Percentiles rank a stretch among this genome's conserved stretches.
Conservation (phyloP, 2,888 invertebrate species). For the Linnaemya vulpina region DNA sequence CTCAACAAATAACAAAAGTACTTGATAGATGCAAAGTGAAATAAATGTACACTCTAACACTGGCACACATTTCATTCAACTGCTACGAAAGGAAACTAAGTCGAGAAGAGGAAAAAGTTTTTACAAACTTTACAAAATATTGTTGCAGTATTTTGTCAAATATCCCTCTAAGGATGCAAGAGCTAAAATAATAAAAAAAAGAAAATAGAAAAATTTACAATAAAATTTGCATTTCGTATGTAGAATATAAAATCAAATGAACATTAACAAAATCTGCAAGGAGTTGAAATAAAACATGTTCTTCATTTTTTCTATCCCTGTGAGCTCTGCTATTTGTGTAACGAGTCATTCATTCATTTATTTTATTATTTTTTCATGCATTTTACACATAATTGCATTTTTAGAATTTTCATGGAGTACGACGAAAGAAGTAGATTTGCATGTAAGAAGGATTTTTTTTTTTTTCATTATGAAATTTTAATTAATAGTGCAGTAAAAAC, state of each 20-base stretch:
- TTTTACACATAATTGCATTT: conserved; percentile 51
- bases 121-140: conserved; percentile 14
- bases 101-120: not conserved
- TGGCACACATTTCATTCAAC: conserved; percentile 16
- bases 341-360: conserved; percentile 47
- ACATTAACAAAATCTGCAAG: conserved; percentile 46
- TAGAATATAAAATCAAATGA: conserved; percentile 50
- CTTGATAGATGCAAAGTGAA: not conserved
- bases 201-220: conserved; percentile 35
- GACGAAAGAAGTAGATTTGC: not conserved
- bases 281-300: conserved; percentile 11
- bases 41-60: not conserved
- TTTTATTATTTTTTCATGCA: conserved; percentile 48
- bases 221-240: conserved; percentile 39
- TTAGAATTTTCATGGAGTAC: not conserved
- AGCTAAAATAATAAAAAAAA: conserved; percentile 17
- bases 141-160: conserved; percentile 33
- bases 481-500: not conserved
- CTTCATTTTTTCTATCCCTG: conserved; percentile 29
- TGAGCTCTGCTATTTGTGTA: conserved; percentile 40
- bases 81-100: not conserved
- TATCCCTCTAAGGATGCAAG: conserved; percentile 28
- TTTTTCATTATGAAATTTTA: not conserved
- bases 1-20: conserved; percentile 35
- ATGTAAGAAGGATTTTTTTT: not conserved